Evolutionary conservation across 2,113 vertebrate genomes (phyloP).

Genomic region (Xiphophorus couchianus): DNA sequence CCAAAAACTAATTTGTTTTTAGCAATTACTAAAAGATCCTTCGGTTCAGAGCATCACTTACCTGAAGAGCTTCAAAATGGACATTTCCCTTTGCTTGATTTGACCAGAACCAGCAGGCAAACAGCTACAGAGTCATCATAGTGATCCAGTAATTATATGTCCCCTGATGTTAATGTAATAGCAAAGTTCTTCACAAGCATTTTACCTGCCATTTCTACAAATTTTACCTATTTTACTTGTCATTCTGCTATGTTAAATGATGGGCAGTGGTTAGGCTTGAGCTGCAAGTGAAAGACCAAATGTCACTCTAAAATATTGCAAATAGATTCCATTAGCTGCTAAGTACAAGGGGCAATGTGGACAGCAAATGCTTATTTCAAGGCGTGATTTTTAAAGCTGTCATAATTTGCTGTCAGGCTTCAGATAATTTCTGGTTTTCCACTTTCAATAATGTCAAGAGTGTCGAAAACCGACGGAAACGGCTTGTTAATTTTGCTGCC

Average conservation of each 20-base stretch:
- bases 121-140: neutral
- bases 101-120: neutral
- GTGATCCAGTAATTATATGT: neutral
- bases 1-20: neutral
- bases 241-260: neutral
- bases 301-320: neutral
- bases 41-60: neutral
- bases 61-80: neutral
- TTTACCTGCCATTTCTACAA: neutral
- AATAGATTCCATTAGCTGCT: too few relatives aligned
- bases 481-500: too few relatives aligned
- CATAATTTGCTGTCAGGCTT: neutral
- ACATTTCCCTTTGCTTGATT: neutral
- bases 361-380: neutral
- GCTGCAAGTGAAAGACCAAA: neutral
- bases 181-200: neutral
- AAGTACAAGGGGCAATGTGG: neutral
- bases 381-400: neutral
- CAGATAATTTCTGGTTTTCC: neutral
- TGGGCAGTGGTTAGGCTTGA: neutral
- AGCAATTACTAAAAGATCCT: neutral
- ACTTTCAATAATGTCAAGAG: too few relatives aligned
- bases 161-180: neutral
- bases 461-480: too few relatives aligned
- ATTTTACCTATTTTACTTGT: neutral